Evolutionary conservation across 1,140 invertebrate species (phyloP).

Genomic region (Drosophila parabipectinata): DNA sequence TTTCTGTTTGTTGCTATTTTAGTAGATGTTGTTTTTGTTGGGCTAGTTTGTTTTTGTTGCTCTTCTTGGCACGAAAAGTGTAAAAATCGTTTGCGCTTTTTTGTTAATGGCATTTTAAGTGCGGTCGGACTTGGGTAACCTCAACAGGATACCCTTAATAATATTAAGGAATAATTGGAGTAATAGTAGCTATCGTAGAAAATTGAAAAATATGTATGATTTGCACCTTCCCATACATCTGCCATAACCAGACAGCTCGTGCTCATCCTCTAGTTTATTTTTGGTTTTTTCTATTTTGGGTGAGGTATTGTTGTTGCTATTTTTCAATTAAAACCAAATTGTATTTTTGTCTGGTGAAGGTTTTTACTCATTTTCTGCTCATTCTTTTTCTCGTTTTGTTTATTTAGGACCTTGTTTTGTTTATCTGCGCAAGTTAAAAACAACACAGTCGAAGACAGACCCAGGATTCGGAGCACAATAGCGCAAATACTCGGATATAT

Average conservation of each 20-base stretch:
- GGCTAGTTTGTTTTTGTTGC: conserved; percentile 51
- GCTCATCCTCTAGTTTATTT: conserved; percentile 11
- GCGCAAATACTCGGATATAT: background rate
- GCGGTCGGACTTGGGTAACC: conserved; percentile 12
- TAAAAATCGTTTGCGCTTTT: conserved; percentile 58
- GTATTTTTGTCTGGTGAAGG: conserved; percentile 58
- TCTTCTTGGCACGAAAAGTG: conserved; percentile 65
- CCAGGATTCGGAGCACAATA: conserved; percentile 2
- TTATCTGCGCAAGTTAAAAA: conserved; percentile 70
- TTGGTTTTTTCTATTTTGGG: background rate
- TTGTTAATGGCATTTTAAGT: conserved; percentile 55
- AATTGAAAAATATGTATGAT: background rate
- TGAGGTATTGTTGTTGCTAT: conserved; percentile 39
- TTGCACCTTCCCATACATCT: background rate
- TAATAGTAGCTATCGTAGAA: conserved; percentile 11
- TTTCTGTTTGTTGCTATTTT: conserved; percentile 49
- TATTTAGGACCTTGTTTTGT: conserved; percentile 73
- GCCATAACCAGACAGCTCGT: conserved; percentile 4
- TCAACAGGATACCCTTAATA: background rate
- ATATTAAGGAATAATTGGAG: conserved; percentile 57
- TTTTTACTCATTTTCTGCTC: conserved; percentile 46
- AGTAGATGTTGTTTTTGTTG: conserved; percentile 28
- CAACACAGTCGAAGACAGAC: conserved; percentile 40
- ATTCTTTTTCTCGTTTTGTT: conserved; percentile 51
- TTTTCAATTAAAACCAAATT: conserved; percentile 76